Evolutionary conservation across 2,888 invertebrate genomes (phyloP).

Genomic region (Trissonchulus sp.): DNA sequence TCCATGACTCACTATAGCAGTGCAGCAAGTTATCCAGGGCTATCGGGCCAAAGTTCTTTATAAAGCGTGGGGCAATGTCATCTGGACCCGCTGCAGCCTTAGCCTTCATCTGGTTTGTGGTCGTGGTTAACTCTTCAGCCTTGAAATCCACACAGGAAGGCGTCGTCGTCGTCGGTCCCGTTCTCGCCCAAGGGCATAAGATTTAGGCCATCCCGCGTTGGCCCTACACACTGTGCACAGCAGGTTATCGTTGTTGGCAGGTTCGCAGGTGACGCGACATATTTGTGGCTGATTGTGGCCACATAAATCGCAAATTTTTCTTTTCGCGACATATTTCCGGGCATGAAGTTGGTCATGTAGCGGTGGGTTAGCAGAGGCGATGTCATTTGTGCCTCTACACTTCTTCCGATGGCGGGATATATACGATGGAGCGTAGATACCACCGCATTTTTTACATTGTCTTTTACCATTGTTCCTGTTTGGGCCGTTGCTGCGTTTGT

Average conservation of each 20-base stretch:
- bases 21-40: no score
- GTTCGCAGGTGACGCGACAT: not conserved
- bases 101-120: no score
- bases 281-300: not conserved
- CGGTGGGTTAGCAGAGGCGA: not conserved
- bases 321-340: slow-evolving; percentile 5
- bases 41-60: no score
- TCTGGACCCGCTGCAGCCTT: no score
- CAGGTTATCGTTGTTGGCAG: slow-evolving; percentile 9
- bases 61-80: no score
- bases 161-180: not conserved
- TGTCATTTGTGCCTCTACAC: not conserved
- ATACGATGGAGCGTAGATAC: slow-evolving; percentile 2
- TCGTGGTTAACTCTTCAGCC: no score
- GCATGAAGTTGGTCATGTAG: not conserved
- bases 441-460: not conserved
- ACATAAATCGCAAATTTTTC: not conserved
- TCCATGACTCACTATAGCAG: no score
- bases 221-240: slow-evolving; percentile 5
- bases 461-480: not conserved
- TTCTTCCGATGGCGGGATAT: not conserved
- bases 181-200: slow-evolving; percentile 10
- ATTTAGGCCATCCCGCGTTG: not conserved
- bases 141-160: no score
- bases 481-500: not conserved